phyloP scores from a whole-genome alignment of 2,113 vertebrate species.

The Ictalurus furcatus region DNA sequence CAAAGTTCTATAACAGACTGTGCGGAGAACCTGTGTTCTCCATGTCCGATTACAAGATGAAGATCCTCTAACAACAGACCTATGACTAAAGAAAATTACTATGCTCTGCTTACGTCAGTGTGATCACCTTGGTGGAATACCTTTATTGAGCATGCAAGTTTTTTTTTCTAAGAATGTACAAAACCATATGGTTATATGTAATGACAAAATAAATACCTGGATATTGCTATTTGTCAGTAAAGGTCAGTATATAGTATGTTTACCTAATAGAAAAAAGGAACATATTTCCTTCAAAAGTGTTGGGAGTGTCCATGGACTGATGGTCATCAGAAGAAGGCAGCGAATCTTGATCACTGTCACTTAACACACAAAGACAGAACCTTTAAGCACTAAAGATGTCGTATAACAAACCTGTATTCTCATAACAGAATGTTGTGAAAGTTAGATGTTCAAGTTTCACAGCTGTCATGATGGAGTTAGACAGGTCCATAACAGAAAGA shows the following conservation, averaged over 20 bases:
- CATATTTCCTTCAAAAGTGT: conserved; percentile 1
- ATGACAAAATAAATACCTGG: not conserved
- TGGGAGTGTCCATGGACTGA: conserved; percentile 25
- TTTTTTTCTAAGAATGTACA: not conserved
- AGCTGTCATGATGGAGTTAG: not conserved
- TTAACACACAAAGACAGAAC: conserved; percentile 5
- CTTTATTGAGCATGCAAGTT: not conserved
- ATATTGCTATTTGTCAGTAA: not conserved
- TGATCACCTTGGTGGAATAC: not conserved
- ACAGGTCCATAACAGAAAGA: not conserved
- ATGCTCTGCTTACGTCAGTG: no score
- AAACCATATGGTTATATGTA: not conserved
- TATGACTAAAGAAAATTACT: no score
- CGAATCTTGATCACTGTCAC: not conserved
- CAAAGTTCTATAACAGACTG: no score
- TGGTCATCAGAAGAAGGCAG: conserved; percentile 10
- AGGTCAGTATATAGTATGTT: not conserved
- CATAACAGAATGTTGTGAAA: not conserved
- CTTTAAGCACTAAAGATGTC: not conserved
- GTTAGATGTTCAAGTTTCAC: not conserved
- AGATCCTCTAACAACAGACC: no score
- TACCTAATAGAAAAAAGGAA: not conserved
- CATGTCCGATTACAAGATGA: no score
- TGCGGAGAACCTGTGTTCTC: no score
- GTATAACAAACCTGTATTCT: not conserved